Evolutionary conservation across 2,888 invertebrate species (phyloP).

Genomic region (Brachylomia viminalis): DNA sequence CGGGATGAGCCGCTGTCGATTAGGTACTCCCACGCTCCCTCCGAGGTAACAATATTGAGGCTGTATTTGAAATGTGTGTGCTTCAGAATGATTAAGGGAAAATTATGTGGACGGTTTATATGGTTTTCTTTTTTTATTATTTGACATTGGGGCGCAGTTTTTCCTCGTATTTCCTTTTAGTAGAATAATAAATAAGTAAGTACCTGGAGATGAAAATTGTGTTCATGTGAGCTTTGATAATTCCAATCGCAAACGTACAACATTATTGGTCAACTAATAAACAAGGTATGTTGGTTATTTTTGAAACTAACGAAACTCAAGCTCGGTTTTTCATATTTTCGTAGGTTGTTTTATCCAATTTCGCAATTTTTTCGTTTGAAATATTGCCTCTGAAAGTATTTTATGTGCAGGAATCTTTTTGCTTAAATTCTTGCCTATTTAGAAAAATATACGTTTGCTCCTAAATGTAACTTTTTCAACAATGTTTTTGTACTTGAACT

Average conservation of each 20-base stretch:
- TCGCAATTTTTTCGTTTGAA: constrained; percentile 28
- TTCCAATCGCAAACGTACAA: background rate
- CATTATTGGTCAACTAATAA: constrained; percentile 2
- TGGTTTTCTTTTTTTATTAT: constrained; percentile 14
- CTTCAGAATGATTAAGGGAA: constrained; percentile 31
- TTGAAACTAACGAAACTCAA: background rate
- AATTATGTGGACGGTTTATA: constrained; percentile 8
- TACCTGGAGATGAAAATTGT: background rate
- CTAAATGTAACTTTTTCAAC: constrained; percentile 39
- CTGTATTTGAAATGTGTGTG: constrained; percentile 42
- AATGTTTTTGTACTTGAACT: constrained; percentile 36
- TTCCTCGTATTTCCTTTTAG: background rate
- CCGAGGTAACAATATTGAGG: constrained; percentile 34
- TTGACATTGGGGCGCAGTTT: constrained; percentile 14
- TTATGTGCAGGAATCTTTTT: constrained; percentile 28
- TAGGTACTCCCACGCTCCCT: constrained; percentile 47
- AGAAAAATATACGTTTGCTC: constrained; percentile 40
- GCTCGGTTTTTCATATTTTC: background rate
- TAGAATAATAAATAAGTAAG: background rate
- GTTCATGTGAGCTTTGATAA: background rate
- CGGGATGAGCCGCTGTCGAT: constrained; percentile 51
- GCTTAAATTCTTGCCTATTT: constrained; percentile 38
- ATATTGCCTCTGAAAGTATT: constrained; percentile 20
- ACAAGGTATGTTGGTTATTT: background rate
- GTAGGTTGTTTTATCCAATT: constrained; percentile 6